A percentile compares a stretch with the other conserved stretches of the same genome.
Conservation (phyloP, 2,888 invertebrate species). For the Luperina testacea region DNA sequence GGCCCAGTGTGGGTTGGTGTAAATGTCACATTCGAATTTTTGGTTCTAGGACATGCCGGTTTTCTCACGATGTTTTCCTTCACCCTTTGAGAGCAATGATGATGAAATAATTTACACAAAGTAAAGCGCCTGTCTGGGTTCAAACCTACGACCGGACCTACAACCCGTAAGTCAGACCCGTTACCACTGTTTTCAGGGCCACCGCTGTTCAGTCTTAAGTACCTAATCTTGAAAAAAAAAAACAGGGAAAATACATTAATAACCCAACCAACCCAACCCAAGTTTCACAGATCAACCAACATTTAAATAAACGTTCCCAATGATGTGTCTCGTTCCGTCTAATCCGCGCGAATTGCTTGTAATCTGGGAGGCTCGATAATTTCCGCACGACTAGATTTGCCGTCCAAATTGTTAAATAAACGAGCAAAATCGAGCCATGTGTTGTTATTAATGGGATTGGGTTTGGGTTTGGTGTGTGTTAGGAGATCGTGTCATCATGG, state of each 20-base stretch:
- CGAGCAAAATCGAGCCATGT: constrained; percentile 1
- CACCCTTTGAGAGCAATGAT: too few species aligned
- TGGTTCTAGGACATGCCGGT: too few species aligned
- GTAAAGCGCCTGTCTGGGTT: too few species aligned
- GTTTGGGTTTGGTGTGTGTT: neutral
- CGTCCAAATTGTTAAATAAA: constrained; percentile 25
- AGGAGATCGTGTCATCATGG: neutral
- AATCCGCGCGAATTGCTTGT: constrained; percentile 28
- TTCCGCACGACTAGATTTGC: constrained; percentile 27
- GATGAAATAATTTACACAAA: too few species aligned
- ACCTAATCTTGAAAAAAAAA: neutral
- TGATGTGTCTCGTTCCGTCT: constrained; percentile 20
- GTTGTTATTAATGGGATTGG: neutral
- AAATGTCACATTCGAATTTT: too few species aligned
- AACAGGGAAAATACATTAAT: neutral
- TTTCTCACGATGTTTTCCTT: too few species aligned
- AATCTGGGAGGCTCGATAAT: constrained; percentile 33
- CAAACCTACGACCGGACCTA: too few species aligned
- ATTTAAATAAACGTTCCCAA: constrained; percentile 25
- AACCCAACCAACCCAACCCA: constrained; percentile 7
- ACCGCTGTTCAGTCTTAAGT: neutral
- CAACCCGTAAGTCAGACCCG: too few species aligned
- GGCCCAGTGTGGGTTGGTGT: too few species aligned
- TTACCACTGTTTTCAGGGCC: neutral
- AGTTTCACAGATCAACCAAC: constrained; percentile 18